phyloP scores from a whole-genome alignment of 2,113 vertebrate species.

The Toxotes jaculatrix region DNA sequence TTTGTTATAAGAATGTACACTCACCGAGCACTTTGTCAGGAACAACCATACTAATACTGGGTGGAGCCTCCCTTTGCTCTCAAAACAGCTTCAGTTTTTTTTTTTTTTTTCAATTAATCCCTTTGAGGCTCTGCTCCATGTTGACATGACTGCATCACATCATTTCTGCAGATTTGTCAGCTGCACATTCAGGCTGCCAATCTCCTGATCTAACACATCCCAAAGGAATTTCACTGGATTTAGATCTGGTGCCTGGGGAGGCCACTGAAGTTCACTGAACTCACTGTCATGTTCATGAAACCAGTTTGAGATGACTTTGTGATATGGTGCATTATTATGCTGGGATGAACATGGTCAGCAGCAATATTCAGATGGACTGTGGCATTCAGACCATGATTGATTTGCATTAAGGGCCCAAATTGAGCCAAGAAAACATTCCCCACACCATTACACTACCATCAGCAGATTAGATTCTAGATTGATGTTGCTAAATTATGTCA shows the following conservation, averaged over 20 bases:
- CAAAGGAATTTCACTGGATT: no score
- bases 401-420: no score
- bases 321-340: no score
- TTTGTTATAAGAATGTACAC: constrained; percentile 39
- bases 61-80: neutral
- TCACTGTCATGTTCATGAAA: no score
- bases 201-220: neutral
- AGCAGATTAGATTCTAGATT: no score
- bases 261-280: no score
- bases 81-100: neutral
- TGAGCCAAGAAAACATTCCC: no score
- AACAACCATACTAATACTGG: neutral
- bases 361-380: neutral
- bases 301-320: no score
- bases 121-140: neutral
- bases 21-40: neutral
- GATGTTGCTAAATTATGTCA: no score
- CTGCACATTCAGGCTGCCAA: neutral
- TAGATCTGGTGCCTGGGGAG: no score
- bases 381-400: no score
- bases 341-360: neutral
- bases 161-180: neutral
- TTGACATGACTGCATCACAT: neutral
- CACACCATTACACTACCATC: no score
- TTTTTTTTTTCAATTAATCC: neutral